phyloP scores from a whole-genome alignment of 2,888 invertebrate genomes.

The Dascillus cervinus region DNA sequence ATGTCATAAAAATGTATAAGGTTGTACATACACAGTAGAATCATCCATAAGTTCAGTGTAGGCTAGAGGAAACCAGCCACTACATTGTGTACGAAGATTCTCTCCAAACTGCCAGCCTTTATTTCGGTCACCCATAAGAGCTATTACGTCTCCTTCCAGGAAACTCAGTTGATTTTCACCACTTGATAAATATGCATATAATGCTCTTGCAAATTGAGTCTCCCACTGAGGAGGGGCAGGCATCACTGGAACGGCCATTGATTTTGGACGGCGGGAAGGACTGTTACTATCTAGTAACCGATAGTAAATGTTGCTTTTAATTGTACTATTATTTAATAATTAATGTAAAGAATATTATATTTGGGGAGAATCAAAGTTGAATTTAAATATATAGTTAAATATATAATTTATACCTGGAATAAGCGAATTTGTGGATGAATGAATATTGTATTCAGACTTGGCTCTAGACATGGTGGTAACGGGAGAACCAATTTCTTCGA shows the following conservation, averaged over 20 bases:
- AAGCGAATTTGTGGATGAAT: conserved; percentile 62
- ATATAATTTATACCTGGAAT: conserved; percentile 64
- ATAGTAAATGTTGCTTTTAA: too few species aligned
- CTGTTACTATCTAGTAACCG: too few species aligned
- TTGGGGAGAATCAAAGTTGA: conserved; percentile 3
- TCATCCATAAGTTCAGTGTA: conserved; percentile 78
- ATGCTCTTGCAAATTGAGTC: conserved; percentile 71
- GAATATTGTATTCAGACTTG: conserved; percentile 81
- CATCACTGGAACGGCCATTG: conserved; percentile 51
- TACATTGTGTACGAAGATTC: conserved; percentile 81
- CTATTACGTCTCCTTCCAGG: conserved; percentile 82
- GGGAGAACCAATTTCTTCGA: conserved; percentile 57
- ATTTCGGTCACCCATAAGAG: conserved; percentile 80
- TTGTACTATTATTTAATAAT: background rate
- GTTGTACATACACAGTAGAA: conserved; percentile 50
- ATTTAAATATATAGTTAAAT: too few species aligned
- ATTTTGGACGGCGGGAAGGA: conserved; percentile 54
- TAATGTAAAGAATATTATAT: background rate
- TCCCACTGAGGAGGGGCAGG: conserved; percentile 53
- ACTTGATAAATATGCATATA: conserved; percentile 84
- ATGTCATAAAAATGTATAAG: conserved; percentile 11
- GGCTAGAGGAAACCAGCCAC: conserved; percentile 94
- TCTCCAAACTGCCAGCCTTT: conserved; percentile 98
- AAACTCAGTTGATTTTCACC: conserved; percentile 90
- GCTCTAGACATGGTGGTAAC: conserved; percentile 66